A percentile compares a stretch with the other conserved stretches of the same genome.
Conservation (phyloP, 2,113 vertebrate genomes). For the Pleuronectes platessa region DNA sequence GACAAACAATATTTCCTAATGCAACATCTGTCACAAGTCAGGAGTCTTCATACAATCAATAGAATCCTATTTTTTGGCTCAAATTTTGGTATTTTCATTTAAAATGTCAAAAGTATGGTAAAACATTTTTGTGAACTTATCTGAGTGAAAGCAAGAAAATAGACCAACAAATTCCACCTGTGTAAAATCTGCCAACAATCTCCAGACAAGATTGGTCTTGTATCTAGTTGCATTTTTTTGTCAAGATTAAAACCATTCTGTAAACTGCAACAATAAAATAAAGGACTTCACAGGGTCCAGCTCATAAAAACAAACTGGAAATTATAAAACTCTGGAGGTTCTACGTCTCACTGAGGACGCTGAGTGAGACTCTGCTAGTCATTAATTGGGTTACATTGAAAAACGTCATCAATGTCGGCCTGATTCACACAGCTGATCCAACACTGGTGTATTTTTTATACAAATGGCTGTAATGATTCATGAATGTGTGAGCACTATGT, state of each 20-base stretch:
- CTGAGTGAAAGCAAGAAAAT: background rate
- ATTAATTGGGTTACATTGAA: too few relatives aligned
- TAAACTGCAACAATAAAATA: background rate
- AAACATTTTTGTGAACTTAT: too few relatives aligned
- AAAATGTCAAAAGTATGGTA: background rate
- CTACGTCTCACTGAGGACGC: background rate
- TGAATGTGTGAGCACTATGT: background rate
- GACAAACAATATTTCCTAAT: background rate
- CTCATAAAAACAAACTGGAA: background rate
- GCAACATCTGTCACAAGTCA: too few relatives aligned
- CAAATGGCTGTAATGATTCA: background rate
- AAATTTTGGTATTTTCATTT: background rate
- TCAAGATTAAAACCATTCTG: background rate
- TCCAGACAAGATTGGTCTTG: background rate
- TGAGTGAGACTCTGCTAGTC: constrained; percentile 22
- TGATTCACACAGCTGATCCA: too few relatives aligned
- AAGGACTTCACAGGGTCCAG: background rate
- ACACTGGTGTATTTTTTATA: background rate
- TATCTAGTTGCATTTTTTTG: constrained; percentile 1
- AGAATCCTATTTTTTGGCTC: background rate
- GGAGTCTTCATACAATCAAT: background rate
- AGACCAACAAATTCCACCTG: constrained; percentile 8
- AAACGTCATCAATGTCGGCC: too few relatives aligned
- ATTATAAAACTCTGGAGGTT: background rate
- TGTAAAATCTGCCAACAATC: constrained; percentile 22